Conservation (phyloP, 2,113 vertebrate species). For the Jacana jacana region DNA sequence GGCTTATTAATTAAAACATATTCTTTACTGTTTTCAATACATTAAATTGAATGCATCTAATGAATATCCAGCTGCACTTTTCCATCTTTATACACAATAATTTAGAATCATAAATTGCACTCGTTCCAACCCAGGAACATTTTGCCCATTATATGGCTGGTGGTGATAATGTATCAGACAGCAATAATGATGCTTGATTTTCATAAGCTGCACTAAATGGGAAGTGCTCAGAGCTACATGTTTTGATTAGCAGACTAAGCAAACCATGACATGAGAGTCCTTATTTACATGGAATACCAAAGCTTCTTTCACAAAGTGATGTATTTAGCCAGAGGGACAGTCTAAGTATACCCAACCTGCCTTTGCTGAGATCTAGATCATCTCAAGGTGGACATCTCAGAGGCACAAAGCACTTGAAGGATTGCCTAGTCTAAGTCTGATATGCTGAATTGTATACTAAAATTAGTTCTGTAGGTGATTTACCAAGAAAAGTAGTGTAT, state of each 20-base stretch:
- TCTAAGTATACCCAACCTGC: background rate
- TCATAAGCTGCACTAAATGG: constrained; percentile 39
- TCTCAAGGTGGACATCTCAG: background rate
- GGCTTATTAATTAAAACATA: constrained; percentile 58
- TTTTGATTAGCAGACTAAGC: constrained; percentile 55
- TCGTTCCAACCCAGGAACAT: constrained; percentile 23
- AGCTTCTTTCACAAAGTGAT: background rate
- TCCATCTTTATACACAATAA: constrained; percentile 25
- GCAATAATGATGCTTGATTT: constrained; percentile 57
- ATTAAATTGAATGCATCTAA: constrained; percentile 40
- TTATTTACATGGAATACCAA: background rate
- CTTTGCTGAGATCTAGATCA: background rate
- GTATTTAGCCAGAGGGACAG: background rate
- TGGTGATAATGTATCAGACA: constrained; percentile 24
- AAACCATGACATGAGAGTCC: constrained; percentile 1
- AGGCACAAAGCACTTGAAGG: background rate
- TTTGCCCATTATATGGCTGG: constrained; percentile 35
- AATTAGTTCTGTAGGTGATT: background rate
- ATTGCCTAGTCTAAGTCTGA: background rate
- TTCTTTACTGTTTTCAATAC: constrained; percentile 57
- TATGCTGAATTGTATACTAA: background rate
- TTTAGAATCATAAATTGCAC: constrained; percentile 57
- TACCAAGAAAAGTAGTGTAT: background rate
- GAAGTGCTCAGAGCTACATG: constrained; percentile 34
- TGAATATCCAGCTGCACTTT: constrained; percentile 54